A percentile compares a stretch with the other conserved stretches of the same genome.
These are phyloP conservation scores for Syrrhaptes paradoxus DNA, from an alignment of 2,113 vertebrate genomes.

Conservation along the genomic window DNA sequence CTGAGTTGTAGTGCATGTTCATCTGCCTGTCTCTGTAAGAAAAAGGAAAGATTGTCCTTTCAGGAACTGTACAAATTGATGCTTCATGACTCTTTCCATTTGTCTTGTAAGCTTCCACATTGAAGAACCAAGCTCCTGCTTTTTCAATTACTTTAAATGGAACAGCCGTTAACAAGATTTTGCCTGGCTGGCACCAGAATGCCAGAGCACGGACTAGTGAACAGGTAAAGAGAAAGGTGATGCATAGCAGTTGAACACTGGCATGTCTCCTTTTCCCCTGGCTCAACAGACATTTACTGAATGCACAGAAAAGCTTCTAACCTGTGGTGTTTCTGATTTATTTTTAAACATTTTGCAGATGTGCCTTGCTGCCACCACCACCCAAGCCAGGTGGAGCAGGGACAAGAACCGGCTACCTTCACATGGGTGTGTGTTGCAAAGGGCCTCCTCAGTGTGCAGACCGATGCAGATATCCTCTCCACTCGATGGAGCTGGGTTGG, in stretches of 20 bases:
- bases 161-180: not conserved
- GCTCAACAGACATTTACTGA: not conserved
- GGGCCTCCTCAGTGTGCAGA: constrained; percentile 95
- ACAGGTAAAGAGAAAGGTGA: not conserved
- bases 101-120: not conserved
- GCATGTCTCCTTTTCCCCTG: not conserved
- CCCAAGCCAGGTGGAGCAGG: not conserved
- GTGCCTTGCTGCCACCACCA: not conserved
- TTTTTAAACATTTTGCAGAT: not conserved
- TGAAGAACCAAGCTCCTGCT: not conserved
- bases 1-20: not conserved
- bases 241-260: not conserved
- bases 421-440: constrained; percentile 93
- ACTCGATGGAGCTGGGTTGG: constrained; percentile 81
- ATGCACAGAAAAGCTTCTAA: not conserved
- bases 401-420: constrained; percentile 79
- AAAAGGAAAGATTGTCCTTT: not conserved
- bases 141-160: not conserved
- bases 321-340: not conserved
- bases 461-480: constrained; percentile 97
- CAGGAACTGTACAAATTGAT: not conserved
- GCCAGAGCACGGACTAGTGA: not conserved
- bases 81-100: not conserved
- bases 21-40: not conserved
- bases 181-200: not conserved